Evolutionary conservation across 2,888 invertebrate genomes (phyloP).

Genomic region (Hydriomena furcata): DNA sequence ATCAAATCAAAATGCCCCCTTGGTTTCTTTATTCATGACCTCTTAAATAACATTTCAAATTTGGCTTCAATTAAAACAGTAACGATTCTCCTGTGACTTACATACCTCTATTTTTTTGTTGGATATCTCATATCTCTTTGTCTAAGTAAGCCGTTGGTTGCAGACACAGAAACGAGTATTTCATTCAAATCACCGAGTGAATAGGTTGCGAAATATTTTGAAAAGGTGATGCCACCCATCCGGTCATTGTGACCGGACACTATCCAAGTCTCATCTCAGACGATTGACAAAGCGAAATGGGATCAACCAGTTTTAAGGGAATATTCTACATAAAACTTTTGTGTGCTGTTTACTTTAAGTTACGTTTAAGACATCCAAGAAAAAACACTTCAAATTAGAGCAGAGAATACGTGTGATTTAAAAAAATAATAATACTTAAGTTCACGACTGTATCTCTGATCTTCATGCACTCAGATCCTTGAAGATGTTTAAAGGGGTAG

Average conservation of each 20-base stretch:
- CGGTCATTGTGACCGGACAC: conserved; percentile 29
- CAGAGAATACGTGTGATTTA: no score
- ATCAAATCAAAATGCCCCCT: conserved; percentile 79
- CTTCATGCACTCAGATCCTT: no score
- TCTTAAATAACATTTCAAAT: conserved; percentile 54
- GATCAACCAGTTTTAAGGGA: conserved; percentile 15
- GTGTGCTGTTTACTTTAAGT: no score
- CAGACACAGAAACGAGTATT: conserved; percentile 20
- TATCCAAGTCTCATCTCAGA: conserved; percentile 23
- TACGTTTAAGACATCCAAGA: no score
- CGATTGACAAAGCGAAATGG: conserved; percentile 23
- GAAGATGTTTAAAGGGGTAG: no score
- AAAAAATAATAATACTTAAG: no score
- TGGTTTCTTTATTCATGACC: conserved; percentile 71
- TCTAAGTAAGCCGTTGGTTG: conserved; percentile 15
- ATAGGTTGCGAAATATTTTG: conserved; percentile 25
- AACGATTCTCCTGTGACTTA: conserved; percentile 27
- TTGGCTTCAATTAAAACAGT: conserved; percentile 58
- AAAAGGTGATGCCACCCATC: conserved; percentile 27
- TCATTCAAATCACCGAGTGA: conserved; percentile 25
- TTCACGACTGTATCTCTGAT: no score
- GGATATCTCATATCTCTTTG: conserved; percentile 24
- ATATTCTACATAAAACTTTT: conserved; percentile 3
- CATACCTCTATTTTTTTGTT: conserved; percentile 9
- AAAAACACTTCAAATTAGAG: no score